Evolutionary conservation across 2,888 invertebrate genomes (phyloP), one percentile per base, ranked within the genome.

Genomic region (Callinectes sapidus): DNA sequence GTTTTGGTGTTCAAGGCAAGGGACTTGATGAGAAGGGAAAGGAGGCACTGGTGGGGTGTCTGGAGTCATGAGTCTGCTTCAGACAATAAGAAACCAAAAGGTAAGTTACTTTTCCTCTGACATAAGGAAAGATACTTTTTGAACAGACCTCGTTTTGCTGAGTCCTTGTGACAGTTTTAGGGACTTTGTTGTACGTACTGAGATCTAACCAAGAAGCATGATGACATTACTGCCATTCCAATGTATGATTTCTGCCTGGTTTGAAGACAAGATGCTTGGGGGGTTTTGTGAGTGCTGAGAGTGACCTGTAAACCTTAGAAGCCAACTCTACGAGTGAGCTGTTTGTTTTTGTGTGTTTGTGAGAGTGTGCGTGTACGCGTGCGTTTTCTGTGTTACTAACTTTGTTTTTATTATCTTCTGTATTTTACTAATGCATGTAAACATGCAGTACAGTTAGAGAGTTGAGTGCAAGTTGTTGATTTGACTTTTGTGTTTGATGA

Each of bases 391-490:
- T 81, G 81, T 81, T 81, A 81, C 81, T 81, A 35, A 81, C 32
- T 81, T 81, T 0, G 35, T 81, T 81, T 81, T 81, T 81, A 81
- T 35, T 81, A 3, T 81, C 35, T 81, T 81, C 71, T 28, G 3
- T 71, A 28, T 81, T 81, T 14, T 35, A 81, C 81, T 81, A 35
- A 81, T 81, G 81, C 81, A 81, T 81, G 81, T 35, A 32, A 35
- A 61, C 55, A 88, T 88, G 32, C 48, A 87, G 48, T 48, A 61
- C 55, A 55, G 88, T 88, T 81, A 35, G 81, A 81, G 81, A 35
- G 32, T 81, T 81, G 81, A 81, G 81, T 81, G 81, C 13, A 81
- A 81, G 35, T 35, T 81, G 81, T 81, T 35, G 35, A 81, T 81
- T 23, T 35, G 23, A 81, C 14, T 55, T 32, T 55, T 88, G 18